Base-by-base conservation (phyloP, 2,113 vertebrate genomes). In the Bubalus kerabau region DNA sequence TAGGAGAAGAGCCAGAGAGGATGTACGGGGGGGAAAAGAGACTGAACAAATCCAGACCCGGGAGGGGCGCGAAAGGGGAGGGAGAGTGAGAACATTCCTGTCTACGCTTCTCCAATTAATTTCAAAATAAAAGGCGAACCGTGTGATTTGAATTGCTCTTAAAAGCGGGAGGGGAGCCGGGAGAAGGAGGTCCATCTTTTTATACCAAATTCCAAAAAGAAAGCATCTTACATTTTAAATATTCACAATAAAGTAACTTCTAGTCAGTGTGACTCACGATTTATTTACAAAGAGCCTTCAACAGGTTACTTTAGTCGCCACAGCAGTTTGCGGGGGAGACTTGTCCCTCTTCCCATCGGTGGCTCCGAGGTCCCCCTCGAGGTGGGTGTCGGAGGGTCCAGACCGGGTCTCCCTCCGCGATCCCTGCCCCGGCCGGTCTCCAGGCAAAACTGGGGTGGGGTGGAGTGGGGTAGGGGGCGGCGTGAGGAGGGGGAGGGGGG, bases 181-280 rank as follows among this genome's bases (percentile, higher is more conserved):
- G 19, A 32, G 62, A 14, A 80, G 46, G 62, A 43, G 21, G 46
- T 64, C 36, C 82, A 97, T 96, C 93, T 94, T 96, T 97, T 92
- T 98, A 98, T 99, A 99, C 98, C 96, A 98, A 98, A 98, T 98
- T 97, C 98, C 21, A 43, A 76, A 76, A 98, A 98, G 97, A 98
- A 98, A 88, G 97, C 98, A 98, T 98, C 99, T 99, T 99, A 99
- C 99, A 99, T 99, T 97, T 99, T 99, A 99, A 99, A 99, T 99
- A 99, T 99, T 99, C 99, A 99, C 99, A 99, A 99, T 99, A 97
- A 98, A 99, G 98, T 98, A 98, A 98, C 99, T 99, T 99, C 99
- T 99, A 97, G 99, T 98, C 98, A 98, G 98, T 97, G 99, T 98
- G 99, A 99, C 99, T 99, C 99, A 99, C 99, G 98, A 98, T 97